Conservation (phyloP, 2,113 vertebrate species). For the Limnothrissa miodon region DNA sequence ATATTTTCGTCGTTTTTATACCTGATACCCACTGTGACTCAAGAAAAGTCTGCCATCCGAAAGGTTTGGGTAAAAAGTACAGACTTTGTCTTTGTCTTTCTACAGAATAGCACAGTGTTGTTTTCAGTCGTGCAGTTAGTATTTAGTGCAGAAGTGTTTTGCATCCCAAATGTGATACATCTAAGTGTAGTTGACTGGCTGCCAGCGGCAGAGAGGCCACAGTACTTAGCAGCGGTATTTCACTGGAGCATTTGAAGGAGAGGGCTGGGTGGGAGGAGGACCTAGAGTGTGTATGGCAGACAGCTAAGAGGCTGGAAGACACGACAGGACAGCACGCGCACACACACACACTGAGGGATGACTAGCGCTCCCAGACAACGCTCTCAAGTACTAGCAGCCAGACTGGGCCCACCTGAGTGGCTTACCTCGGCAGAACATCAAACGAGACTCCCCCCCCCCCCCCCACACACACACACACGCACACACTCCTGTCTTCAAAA, state of each 20-base stretch:
- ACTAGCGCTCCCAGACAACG: background rate
- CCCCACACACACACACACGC: too few species aligned
- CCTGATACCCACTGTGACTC: too few species aligned
- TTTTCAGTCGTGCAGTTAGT: background rate
- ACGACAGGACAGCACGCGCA: too few species aligned
- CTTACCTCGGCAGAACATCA: slow-evolving; percentile 18
- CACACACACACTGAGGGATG: background rate
- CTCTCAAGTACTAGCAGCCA: background rate
- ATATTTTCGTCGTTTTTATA: too few species aligned
- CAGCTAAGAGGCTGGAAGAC: background rate
- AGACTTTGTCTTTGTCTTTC: too few species aligned
- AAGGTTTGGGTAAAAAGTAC: too few species aligned
- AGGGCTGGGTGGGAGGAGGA: background rate
- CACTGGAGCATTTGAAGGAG: background rate
- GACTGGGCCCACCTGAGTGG: slow-evolving; percentile 12
- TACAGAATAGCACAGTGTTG: background rate
- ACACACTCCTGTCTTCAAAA: background rate
- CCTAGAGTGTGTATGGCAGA: background rate
- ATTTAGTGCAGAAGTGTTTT: too few species aligned
- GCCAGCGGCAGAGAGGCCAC: background rate
- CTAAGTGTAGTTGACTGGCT: background rate
- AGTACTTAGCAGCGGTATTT: background rate
- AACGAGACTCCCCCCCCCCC: background rate
- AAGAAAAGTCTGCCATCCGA: too few species aligned
- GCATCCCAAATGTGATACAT: background rate